Evolutionary conservation across 2,888 invertebrate genomes (phyloP), one percentile per base, ranked within the genome.

Genomic region (Stenichneumon culpator): DNA sequence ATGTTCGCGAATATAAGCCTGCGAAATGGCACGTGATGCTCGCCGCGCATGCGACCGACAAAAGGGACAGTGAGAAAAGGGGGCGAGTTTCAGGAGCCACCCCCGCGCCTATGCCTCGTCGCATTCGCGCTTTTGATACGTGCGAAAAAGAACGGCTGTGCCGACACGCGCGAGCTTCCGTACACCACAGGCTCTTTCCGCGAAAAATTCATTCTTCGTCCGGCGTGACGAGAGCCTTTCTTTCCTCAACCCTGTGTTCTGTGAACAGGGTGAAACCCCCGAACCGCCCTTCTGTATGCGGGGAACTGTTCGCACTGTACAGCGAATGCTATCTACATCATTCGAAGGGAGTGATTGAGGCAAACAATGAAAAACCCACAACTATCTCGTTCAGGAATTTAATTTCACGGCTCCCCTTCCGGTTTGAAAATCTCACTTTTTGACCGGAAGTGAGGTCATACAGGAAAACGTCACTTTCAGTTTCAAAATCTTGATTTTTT

Each of bases 11-110:
- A 28, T 28, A 63, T 63, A 88, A 89, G 88, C 87, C 88, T 91
- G 90, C 91, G 90, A 91, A 91, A 92, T 92, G 90, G 92, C 91
- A 91, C 90, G 89, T 90, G 89, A 91, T 89, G 86, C 68, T 68
- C 86, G 88, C 88, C 16, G 87, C 86, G 90, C 90, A 89, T 89
- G 87, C 89, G 88, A 90, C 89, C 85, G 69, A 77, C 65, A 36
- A 72, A 72, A 82, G 79, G 65, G 70, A 75, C 60, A 88, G 89
- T 78, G 87, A 85, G 88, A 79, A 73, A 77, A 79, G 63, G 50
- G 86, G 79, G 79, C 44, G 70, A 70, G 39, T 85, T 82, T 79
- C 79, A 47, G 70, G 75, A 67, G 75, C 79, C 69, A 82, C 72
- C 82, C 78, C 74, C 79, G 44, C 73, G 74, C 72, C 78, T 65